phyloP scores from a whole-genome alignment of 2,113 vertebrate species.

The Rostratula benghalensis region DNA sequence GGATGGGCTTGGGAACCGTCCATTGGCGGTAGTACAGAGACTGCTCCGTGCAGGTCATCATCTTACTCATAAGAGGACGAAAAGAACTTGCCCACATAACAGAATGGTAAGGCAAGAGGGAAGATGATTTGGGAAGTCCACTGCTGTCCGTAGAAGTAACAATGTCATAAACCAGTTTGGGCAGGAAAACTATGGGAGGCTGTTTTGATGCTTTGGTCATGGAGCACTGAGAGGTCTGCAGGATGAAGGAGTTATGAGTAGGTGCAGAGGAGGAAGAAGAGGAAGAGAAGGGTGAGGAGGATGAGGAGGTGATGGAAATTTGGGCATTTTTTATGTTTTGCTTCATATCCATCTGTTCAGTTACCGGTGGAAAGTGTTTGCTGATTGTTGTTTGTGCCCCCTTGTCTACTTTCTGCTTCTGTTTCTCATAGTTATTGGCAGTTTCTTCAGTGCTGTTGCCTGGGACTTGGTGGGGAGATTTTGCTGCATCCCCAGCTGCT shows the following conservation, averaged over 20 bases:
- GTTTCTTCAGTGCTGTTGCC: slow-evolving; percentile 57
- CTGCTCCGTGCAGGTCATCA: slow-evolving; percentile 97
- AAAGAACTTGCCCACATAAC: slow-evolving; percentile 95
- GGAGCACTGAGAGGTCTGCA: slow-evolving; percentile 82
- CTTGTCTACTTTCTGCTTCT: slow-evolving; percentile 42
- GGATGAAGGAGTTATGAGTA: slow-evolving; percentile 43
- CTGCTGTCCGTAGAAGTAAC: slow-evolving; percentile 87
- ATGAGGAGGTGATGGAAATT: slow-evolving; percentile 23
- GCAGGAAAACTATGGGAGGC: slow-evolving; percentile 90
- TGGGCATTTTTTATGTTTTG: slow-evolving; percentile 41
- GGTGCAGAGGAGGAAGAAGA: slow-evolving; percentile 77
- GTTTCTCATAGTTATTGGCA: slow-evolving; percentile 48
- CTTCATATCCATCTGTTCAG: slow-evolving; percentile 61
- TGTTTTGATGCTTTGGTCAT: slow-evolving; percentile 84
- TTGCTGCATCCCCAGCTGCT: slow-evolving; percentile 29
- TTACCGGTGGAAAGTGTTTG: slow-evolving; percentile 43
- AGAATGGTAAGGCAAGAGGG: slow-evolving; percentile 90
- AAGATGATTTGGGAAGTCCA: slow-evolving; percentile 90
- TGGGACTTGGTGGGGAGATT: slow-evolving; percentile 17
- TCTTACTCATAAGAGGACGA: slow-evolving; percentile 92
- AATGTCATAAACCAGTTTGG: slow-evolving; percentile 88
- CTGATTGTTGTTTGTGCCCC: slow-evolving; percentile 19
- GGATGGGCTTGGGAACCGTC: slow-evolving; percentile 87
- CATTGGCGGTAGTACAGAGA: slow-evolving; percentile 97
- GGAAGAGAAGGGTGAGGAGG: slow-evolving; percentile 75